Base-by-base conservation (phyloP, 2,797 vertebrate species). In the Rhinoraja longicauda region DNA sequence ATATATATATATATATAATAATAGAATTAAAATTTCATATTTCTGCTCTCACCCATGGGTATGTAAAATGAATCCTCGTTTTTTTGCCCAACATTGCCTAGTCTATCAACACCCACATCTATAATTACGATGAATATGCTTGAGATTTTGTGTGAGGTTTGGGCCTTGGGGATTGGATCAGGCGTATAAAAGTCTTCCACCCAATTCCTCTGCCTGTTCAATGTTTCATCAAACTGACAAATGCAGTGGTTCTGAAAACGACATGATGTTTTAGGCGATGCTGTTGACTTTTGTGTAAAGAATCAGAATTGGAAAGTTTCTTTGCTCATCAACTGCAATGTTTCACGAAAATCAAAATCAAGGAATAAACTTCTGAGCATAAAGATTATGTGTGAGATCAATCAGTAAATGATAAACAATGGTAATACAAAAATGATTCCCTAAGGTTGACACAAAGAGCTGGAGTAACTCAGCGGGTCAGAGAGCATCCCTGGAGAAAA, bases 221-320 rank as follows among this genome's bases (percentile, higher is more conserved):
- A 92, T 92, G 70, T 75, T 92, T 92, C 90, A 92, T 92, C 90
- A 92, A 75, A 57, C 70, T 92, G 90, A 92, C 90, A 92, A 73
- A 92, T 73, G 29, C 70, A 73, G 13, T 53, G 90, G 7, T 24
- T 75, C 17, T 88, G 67, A 92, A 92, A 32, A n/a, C 39, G 29
- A 45, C 45, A 73, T 73, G 67, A 91, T 91, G 67, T 92, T 75
- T 26, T n/a, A 15, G 70, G 45, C 4, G 12, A 92, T 75, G 26
- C 70, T 12, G 4, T 75, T 29, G 29, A 67, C 62, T 91, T 72
- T 39, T 57, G 29, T 15, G 17, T 15, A 92, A 53, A 57, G 26
- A 92, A 92, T 75, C 19, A 39, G 70, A 92, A 92, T 57, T 92
- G 70, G 24, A 75, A 73, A 53, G 70, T 73, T 91, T 26, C 39